Evolutionary conservation across 2,888 invertebrate species (phyloP), one percentile per base, ranked within the genome.

Genomic region (Rhingia campestris): DNA sequence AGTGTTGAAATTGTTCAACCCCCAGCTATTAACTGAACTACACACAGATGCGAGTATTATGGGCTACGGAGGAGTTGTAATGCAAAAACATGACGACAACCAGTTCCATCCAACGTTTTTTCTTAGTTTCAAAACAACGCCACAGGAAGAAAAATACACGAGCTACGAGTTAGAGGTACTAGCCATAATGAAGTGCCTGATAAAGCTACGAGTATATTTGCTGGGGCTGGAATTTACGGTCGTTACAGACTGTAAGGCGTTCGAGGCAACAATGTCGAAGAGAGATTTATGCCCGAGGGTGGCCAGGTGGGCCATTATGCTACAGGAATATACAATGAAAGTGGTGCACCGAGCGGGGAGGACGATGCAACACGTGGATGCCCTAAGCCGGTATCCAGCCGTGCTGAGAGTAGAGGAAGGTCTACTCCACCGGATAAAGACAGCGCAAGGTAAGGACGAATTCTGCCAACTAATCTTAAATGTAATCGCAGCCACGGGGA

Each of bases 81-180:
- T 89, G 22, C 87, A 87, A 72, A 73, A 76, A 35, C 54, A 88
- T 30, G 86, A 81, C 35, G 61, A 56, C 0, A 9, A 67, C 0
- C n/a, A n/a, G n/a, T 47, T 86, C 1, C 86, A 87, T 6, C 89
- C 88, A 0, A 87, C 89, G 3, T 88, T 87, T 56, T 89, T 86
- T 10, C 22, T 59, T 14, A 51, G 66, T 43, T 51, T 53, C 4
- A 54, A 66, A 6, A 35, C 54, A 45, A 54, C 69, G 3, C 47
- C 58, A 10, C 37, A 45, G 2, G 58, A 58, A 58, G 37, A 58
- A n/a, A 56, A 87, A 4, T 89, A 88, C 61, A 87, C 88, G 43
- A 88, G 87, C 54, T 89, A 89, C 61, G 88, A 90, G 54, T 84
- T 89, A 0, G 86, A 90, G 66, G 88, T 89, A 0, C 64, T 90